phyloP scores from a whole-genome alignment of 2,113 vertebrate genomes.

The Odocoileus virginianus region DNA sequence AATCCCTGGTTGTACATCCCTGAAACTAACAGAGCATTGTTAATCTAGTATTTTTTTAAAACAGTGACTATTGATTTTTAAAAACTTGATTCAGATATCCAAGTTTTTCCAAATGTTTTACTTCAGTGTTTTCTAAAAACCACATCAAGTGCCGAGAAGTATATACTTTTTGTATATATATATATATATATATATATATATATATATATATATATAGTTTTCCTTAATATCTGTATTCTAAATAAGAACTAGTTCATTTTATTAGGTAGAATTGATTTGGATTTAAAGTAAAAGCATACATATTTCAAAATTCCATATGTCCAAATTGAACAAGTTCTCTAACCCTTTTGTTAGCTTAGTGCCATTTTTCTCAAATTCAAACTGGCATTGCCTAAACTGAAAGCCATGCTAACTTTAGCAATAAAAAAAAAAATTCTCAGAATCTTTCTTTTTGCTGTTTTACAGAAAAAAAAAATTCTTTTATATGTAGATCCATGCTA shows the following conservation, averaged over 20 bases:
- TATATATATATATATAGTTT: not conserved
- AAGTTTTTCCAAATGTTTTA: not conserved
- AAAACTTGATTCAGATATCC: not conserved
- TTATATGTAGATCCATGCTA: not conserved
- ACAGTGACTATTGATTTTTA: not conserved
- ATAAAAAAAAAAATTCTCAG: not conserved
- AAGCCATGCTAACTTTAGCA: not conserved
- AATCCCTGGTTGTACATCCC: not conserved
- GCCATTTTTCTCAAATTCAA: not conserved
- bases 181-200: no score
- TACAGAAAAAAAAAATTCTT: not conserved
- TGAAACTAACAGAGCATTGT: not conserved
- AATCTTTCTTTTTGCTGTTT: not conserved
- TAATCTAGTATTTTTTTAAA: not conserved
- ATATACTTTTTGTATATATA: no score
- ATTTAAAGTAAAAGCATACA: not conserved
- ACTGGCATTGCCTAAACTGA: not conserved
- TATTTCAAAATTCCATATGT: not conserved
- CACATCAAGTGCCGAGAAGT: not conserved
- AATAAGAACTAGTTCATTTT: not conserved
- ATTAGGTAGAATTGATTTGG: not conserved
- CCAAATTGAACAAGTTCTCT: not conserved
- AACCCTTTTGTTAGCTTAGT: not conserved
- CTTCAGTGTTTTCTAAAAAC: not conserved
- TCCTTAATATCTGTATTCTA: not conserved